phyloP scores from a whole-genome alignment of 1,140 invertebrate genomes.

The Drosophila baimaii region DNA sequence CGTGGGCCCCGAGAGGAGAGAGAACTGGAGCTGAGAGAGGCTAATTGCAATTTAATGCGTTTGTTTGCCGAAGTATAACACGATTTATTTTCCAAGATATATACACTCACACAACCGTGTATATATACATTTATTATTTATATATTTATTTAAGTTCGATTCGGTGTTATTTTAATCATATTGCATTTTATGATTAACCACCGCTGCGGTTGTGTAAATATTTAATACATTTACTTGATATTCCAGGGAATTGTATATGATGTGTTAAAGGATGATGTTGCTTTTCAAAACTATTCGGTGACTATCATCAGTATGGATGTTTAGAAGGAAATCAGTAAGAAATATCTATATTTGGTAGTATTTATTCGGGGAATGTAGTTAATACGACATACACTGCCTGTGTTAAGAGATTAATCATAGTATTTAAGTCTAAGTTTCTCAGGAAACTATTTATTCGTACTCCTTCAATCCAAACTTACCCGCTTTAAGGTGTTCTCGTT shows the following conservation, averaged over 20 bases:
- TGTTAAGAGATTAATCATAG: neutral
- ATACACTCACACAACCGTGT: neutral
- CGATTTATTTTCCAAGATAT: slow-evolving; percentile 56
- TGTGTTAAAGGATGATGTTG: neutral
- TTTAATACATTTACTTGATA: slow-evolving; percentile 23
- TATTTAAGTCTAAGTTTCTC: neutral
- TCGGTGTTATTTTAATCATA: slow-evolving; percentile 42
- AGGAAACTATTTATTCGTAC: no score
- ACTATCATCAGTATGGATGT: neutral
- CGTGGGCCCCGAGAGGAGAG: slow-evolving; percentile 1
- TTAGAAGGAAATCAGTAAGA: neutral
- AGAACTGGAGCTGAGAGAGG: slow-evolving; percentile 34
- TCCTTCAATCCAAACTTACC: slow-evolving; percentile 45
- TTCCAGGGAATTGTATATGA: neutral
- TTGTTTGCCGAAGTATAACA: slow-evolving; percentile 69
- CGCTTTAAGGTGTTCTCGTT: slow-evolving; percentile 40
- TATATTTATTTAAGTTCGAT: slow-evolving; percentile 31
- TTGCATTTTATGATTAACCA: slow-evolving; percentile 58
- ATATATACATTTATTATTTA: slow-evolving; percentile 14
- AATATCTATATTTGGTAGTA: neutral
- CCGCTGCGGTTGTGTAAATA: slow-evolving; percentile 26
- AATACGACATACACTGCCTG: neutral
- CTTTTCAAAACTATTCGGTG: neutral
- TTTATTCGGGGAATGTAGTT: neutral
- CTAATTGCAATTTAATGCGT: slow-evolving; percentile 79